Conservation (phyloP, 2,113 vertebrate genomes). For the Leptosomus discolor region DNA sequence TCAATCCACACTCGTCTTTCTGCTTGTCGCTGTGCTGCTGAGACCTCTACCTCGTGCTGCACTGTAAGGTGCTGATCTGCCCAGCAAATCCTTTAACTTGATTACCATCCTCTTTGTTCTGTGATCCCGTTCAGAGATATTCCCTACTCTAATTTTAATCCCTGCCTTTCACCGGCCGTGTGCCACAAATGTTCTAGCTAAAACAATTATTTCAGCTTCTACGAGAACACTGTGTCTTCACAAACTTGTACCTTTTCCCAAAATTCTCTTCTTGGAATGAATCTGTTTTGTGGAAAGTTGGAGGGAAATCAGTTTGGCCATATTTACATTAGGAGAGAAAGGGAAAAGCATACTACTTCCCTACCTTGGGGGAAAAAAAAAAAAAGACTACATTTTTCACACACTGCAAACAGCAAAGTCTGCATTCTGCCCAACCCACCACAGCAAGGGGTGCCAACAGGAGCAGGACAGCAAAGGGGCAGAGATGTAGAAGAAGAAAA, state of each 20-base stretch:
- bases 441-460: neutral
- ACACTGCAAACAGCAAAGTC: neutral
- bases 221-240: neutral
- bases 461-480: neutral
- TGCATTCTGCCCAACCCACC: neutral
- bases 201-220: neutral
- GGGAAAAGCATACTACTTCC: neutral
- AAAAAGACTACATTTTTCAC: neutral
- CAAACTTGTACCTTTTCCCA: conserved; percentile 26
- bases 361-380: neutral
- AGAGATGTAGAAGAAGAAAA: neutral
- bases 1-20: neutral
- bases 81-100: neutral
- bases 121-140: neutral
- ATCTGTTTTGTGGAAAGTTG: conserved; percentile 13
- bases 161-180: neutral
- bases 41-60: neutral
- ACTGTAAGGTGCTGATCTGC: neutral
- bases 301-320: conserved; percentile 7
- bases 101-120: neutral
- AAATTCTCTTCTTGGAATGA: conserved; percentile 5
- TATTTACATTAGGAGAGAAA: neutral
- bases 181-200: neutral
- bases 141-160: neutral
- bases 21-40: neutral